phyloP scores from a whole-genome alignment of 2,888 invertebrate species.

The Griposia aprilina region DNA sequence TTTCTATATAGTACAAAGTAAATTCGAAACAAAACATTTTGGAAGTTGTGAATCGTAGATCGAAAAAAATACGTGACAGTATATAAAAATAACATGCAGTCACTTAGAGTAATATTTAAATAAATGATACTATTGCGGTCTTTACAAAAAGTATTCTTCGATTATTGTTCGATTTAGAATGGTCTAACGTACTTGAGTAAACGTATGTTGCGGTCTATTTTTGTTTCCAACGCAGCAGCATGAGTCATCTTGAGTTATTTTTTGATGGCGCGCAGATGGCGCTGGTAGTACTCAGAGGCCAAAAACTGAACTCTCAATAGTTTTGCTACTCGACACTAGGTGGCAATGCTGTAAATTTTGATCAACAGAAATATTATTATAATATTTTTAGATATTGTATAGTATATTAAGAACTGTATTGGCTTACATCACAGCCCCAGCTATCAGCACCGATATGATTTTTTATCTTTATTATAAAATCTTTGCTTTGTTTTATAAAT shows the following conservation, averaged over 20 bases:
- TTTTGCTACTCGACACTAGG: slow-evolving; percentile 63
- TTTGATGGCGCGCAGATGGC: slow-evolving; percentile 41
- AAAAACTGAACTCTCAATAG: background rate
- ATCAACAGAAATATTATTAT: background rate
- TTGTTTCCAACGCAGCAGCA: background rate
- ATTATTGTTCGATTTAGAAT: background rate
- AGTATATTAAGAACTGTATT: background rate
- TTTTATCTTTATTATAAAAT: background rate
- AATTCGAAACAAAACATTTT: no score
- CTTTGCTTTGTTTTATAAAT: background rate
- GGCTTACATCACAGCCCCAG: background rate
- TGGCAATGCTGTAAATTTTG: slow-evolving; percentile 37
- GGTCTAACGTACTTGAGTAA: background rate
- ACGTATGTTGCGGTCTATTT: background rate
- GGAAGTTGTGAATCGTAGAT: no score
- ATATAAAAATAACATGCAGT: no score
- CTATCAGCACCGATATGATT: background rate
- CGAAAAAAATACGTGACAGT: no score
- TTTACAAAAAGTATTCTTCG: background rate
- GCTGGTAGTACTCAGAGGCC: background rate
- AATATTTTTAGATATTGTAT: background rate
- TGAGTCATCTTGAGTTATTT: background rate
- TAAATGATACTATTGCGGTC: no score
- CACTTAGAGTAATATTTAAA: no score
- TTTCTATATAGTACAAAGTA: no score